These are phyloP conservation scores for Drosophila nannoptera DNA, from an alignment of 1,140 invertebrate genomes.

Conservation along the genomic window DNA sequence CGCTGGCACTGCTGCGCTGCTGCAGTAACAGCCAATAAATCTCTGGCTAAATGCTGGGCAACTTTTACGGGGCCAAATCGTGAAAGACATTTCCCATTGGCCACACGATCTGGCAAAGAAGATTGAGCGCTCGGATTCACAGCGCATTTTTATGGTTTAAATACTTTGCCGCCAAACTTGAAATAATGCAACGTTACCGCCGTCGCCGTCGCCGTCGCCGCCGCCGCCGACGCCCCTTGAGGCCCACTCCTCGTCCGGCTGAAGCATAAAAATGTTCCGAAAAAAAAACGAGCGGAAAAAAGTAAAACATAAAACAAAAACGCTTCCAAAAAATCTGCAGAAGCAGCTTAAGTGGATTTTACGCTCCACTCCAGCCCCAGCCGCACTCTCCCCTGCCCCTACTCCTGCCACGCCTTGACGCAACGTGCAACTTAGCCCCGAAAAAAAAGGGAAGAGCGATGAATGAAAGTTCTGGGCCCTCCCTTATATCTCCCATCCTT, in stretches of 20 bases:
- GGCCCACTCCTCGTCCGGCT: no score
- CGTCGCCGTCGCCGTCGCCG: neutral
- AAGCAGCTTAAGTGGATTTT: constrained; percentile 60
- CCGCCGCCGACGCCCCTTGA: constrained; percentile 1
- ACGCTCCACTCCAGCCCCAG: constrained; percentile 32
- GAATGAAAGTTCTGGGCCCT: constrained; percentile 21
- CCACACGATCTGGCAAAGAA: constrained; percentile 9
- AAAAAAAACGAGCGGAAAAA: constrained; percentile 10
- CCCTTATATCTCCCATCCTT: neutral
- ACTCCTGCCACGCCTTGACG: constrained; percentile 1
- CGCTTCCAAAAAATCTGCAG: constrained; percentile 56
- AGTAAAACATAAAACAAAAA: constrained; percentile 47
- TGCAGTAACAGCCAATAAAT: constrained; percentile 59
- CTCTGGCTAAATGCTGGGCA: constrained; percentile 56
- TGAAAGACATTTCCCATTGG: constrained; percentile 48
- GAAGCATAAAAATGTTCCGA: constrained; percentile 38
- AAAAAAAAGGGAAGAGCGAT: constrained; percentile 12
- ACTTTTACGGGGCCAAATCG: constrained; percentile 52
- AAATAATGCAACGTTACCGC: constrained; percentile 51
- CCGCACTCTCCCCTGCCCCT: neutral
- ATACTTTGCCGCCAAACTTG: constrained; percentile 59
- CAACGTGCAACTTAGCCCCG: constrained; percentile 34
- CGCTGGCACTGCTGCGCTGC: neutral
- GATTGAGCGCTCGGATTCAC: constrained; percentile 34
- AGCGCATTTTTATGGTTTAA: constrained; percentile 60